A percentile compares a stretch with the other conserved stretches of the same genome.
phyloP scores from a whole-genome alignment of 2,113 vertebrate species.

The Cynopterus brachyotis region DNA sequence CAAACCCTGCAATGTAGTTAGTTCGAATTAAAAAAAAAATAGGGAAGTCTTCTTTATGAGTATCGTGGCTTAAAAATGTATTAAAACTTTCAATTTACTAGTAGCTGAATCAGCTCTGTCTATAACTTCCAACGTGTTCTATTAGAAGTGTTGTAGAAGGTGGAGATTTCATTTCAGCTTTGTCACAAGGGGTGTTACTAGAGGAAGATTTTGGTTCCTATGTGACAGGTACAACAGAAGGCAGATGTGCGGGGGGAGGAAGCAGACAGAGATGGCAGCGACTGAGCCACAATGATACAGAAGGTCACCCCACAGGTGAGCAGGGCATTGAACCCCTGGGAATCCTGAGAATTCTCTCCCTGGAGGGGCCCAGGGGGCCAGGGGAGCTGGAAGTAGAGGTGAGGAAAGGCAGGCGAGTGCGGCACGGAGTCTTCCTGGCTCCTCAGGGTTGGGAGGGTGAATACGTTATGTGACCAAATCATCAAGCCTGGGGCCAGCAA shows the following conservation, averaged over 20 bases:
- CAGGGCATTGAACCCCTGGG: background rate
- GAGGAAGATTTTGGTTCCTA: background rate
- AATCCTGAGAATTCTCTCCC: background rate
- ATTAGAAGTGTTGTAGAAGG: background rate
- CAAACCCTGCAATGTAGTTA: background rate
- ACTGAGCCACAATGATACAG: background rate
- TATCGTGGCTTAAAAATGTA: background rate
- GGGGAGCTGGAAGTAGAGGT: accelerated
- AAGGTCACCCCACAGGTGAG: background rate
- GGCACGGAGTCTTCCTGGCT: accelerated
- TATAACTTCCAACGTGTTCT: background rate
- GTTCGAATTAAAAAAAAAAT: background rate
- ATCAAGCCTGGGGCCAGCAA: background rate
- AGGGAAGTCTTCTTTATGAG: background rate
- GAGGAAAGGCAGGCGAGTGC: background rate
- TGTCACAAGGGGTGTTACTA: background rate
- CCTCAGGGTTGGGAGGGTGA: background rate
- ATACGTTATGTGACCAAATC: accelerated
- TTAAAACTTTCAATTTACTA: background rate
- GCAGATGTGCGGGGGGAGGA: accelerated
- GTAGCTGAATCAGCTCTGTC: background rate
- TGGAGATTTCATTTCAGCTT: background rate
- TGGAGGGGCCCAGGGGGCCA: background rate
- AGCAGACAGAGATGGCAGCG: background rate
- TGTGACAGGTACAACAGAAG: background rate